Evolutionary conservation across 2,797 vertebrate genomes (phyloP), one percentile per base, ranked within the genome.

Genomic region (Enteromius radiatus): DNA sequence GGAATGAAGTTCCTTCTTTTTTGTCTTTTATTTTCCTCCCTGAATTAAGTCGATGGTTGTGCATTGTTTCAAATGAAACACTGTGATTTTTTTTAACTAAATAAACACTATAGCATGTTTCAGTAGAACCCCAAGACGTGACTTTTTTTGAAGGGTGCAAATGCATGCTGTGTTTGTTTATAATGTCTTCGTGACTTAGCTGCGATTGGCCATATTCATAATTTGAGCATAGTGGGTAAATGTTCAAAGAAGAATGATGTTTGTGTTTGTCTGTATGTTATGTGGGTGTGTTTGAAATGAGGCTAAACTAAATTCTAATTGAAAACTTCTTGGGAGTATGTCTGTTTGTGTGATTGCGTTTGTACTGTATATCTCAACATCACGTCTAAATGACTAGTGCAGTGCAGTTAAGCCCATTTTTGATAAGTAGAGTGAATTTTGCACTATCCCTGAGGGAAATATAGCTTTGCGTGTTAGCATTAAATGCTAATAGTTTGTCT

Each of bases 91-190:
- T 80, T 92, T 88, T 80, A 90, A 89, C 84, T 90, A 87, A 94
- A 94, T 92, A 94, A 94, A 95, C 23, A 80, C 82, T 87, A 84
- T 78, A 85, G 86, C 89, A 84, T 90, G 82, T 93, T 75, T 91
- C 91, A 91, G 89, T 89, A 79, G 89, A 93, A 90, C 82, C 81
- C 64, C 84, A 90, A 89, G 84, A 88, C 89, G 88, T 93, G 90
- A 88, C 88, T 91, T 91, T 83, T 93, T 82, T 91, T 79, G 38
- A 73, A 70, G 76, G 45, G 45, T 64, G 28, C 36, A 65, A 26
- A 59, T n/a, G 67, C 64, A 84, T 78, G 36, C 21, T 77, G 54
- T 70, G 67, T 77, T 15, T 86, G 63, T 78, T 64, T 83, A 65
- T 17, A 43, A 36, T 78, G 47, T 80, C 26, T 38, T 38, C 61